Base-by-base conservation (phyloP, 2,113 vertebrate species). In the Spermophilus dauricus region DNA sequence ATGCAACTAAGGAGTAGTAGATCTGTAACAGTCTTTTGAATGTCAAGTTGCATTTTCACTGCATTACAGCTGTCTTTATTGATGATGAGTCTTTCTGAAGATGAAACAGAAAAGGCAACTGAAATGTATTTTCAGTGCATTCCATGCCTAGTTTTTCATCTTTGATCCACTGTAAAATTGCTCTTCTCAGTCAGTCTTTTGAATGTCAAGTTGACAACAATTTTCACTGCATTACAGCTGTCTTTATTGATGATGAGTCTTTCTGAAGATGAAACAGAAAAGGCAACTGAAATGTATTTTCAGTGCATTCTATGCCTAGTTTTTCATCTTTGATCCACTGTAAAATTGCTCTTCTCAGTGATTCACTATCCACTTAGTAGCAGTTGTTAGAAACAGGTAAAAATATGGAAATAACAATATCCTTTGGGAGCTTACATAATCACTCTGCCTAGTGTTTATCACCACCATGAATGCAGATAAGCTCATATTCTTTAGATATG, bases 251-350 rank as follows among this genome's bases (percentile, higher is more conserved):
- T 89, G 86, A 86, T 76, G 84, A 61, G 81, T 84, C 56, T 81
- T 95, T 95, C 75, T 92, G 42, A 85, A 96, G 84, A 97, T 96
- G n/a, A 95, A 97, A 88, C 22, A 78, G 70, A 65, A 95, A 94
- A 95, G 26, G 5, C 5, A 92, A 39, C 37, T 11, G 13, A 95
- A 83, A 56, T 90, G 42, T 92, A 92, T 84, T 98, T 95, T 92
- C 56, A 92, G 53, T 75, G 39, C 11, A 48, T 63, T 95, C 34
- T 32, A 45, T 75, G 70, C 32, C 67, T 92, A 56, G 42, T 90
- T 37, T 94, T 92, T 97, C 91, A 92, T 85, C 92, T 96, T 89
- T 90, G 90, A 96, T 95, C 58, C 73, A n/a, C 76, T 84, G 4
- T 85, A 92, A 95, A 96, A 97, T 94, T 88, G 65, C 32, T 90